Evolutionary conservation across 2,113 vertebrate genomes (phyloP).

Genomic region (Puma concolor): DNA sequence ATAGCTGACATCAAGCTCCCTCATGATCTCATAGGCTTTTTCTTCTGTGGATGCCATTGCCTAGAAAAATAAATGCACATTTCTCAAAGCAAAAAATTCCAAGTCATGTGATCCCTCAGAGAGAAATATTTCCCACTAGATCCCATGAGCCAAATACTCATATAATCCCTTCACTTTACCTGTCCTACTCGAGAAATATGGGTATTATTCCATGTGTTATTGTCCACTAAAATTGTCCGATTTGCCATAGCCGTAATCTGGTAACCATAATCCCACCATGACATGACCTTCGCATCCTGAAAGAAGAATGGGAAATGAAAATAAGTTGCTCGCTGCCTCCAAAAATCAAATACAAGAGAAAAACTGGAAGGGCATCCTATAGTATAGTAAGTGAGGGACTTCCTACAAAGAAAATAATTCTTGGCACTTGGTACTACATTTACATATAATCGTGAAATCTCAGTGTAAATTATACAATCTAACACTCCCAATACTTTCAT

Average conservation of each 20-base stretch:
- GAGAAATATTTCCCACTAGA: background rate
- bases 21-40: conserved; percentile 98
- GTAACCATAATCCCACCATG: conserved; percentile 99
- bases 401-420: background rate
- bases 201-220: conserved; percentile 99
- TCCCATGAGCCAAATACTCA: fast-evolving
- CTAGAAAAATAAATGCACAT: conserved; percentile 77
- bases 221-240: conserved; percentile 98
- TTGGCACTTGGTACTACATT: background rate
- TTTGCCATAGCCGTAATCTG: conserved; percentile 99
- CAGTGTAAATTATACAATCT: conserved; percentile 2
- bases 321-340: background rate
- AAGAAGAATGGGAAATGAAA: conserved; percentile 31
- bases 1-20: conserved; percentile 98
- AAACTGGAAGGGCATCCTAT: background rate
- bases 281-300: conserved; percentile 99
- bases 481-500: background rate
- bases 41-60: conserved; percentile 99
- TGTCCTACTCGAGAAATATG: conserved; percentile 99
- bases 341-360: background rate
- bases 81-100: conserved; percentile 35
- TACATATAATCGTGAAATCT: conserved; percentile 18
- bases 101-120: background rate
- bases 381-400: background rate
- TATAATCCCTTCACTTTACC: conserved; percentile 83